A percentile compares a stretch with the other conserved stretches of the same genome.
Conservation (phyloP, 1,140 invertebrate species). For the Brachionus paranguensis region DNA sequence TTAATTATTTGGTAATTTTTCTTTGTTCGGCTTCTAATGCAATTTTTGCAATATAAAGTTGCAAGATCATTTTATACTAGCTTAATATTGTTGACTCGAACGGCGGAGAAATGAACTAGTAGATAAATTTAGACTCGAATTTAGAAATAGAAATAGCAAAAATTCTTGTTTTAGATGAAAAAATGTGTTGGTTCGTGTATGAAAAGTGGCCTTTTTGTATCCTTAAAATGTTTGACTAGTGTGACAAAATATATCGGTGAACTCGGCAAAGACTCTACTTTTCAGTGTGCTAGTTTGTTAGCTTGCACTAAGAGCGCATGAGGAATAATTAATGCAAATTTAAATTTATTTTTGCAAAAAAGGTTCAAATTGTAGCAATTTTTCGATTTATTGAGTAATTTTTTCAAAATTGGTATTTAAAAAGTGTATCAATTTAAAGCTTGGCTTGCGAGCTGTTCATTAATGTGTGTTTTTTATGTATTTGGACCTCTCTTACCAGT, state of each 20-base stretch:
- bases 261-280: background rate
- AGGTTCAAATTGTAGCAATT: background rate
- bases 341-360: background rate
- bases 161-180: background rate
- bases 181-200: conserved; percentile 17
- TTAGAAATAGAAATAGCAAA: conserved; percentile 22
- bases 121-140: conserved; percentile 37
- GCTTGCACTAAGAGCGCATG: background rate
- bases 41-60: background rate
- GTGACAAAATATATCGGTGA: background rate
- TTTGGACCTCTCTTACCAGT: background rate
- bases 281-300: background rate
- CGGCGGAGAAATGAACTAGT: conserved; percentile 30
- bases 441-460: background rate
- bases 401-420: background rate
- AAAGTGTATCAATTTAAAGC: background rate
- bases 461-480: background rate
- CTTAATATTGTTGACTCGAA: conserved; percentile 4
- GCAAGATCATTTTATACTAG: conserved; percentile 14
- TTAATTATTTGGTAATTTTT: background rate
- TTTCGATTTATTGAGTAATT: background rate
- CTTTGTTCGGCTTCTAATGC: background rate
- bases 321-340: background rate
- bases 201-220: background rate
- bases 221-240: background rate